Percentiles rank a stretch among this genome's conserved stretches.
These are phyloP conservation scores for Formica selysi DNA, from an alignment of 1,140 invertebrate species.

Conservation along the genomic window DNA sequence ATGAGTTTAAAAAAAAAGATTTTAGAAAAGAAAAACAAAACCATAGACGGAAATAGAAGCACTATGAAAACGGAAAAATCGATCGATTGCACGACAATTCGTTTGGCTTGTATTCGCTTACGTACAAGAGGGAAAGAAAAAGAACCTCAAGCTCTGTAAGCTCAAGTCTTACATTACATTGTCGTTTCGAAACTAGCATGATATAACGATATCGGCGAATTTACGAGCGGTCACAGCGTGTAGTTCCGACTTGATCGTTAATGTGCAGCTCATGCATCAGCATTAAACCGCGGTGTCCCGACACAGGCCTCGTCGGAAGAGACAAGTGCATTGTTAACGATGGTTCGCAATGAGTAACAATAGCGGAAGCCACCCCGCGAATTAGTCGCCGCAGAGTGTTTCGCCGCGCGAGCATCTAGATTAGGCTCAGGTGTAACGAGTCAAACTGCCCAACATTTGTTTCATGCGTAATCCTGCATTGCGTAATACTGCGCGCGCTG, in stretches of 20 bases:
- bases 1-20: not conserved
- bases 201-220: conserved; percentile 50
- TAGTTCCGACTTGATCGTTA: conserved; percentile 63
- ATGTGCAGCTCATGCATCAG: conserved; percentile 58
- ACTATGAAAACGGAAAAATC: not conserved
- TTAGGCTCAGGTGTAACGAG: conserved; percentile 51
- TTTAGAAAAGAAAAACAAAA: not conserved
- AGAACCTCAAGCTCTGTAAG: not conserved
- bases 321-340: conserved; percentile 59
- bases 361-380: conserved; percentile 56
- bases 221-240: conserved; percentile 49
- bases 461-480: conserved; percentile 22
- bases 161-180: conserved; percentile 35
- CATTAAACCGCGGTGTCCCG: conserved; percentile 46
- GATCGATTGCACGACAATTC: not conserved
- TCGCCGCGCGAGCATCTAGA: conserved; percentile 38
- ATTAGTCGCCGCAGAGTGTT: conserved; percentile 55
- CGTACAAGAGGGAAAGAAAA: not conserved
- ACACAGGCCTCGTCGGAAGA: conserved; percentile 27
- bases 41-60: too few relatives aligned
- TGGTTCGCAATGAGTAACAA: conserved; percentile 52
- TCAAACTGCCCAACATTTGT: conserved; percentile 54
- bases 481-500: not conserved
- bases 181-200: conserved; percentile 39
- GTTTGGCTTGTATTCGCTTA: not conserved